These are phyloP conservation scores for Diaphora mendica DNA, from an alignment of 2,888 invertebrate genomes.

Conservation along the genomic window DNA sequence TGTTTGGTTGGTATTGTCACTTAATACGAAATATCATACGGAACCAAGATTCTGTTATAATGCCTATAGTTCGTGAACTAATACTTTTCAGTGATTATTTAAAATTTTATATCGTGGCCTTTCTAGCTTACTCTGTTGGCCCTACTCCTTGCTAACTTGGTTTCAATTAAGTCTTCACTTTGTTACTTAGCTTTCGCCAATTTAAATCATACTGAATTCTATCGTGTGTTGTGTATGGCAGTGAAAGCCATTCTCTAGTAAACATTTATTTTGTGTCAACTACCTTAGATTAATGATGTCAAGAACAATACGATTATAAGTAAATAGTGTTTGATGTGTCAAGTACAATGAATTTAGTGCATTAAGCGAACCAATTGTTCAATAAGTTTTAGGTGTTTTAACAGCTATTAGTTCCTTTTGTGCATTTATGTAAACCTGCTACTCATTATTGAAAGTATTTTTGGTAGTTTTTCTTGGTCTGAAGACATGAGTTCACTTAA, in stretches of 20 bases:
- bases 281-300: slow-evolving; percentile 4
- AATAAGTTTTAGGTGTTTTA: slow-evolving; percentile 50
- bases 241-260: not conserved
- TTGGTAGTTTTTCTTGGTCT: too few relatives aligned
- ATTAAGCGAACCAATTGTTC: slow-evolving; percentile 63
- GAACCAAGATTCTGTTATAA: not conserved
- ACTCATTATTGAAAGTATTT: slow-evolving; percentile 32
- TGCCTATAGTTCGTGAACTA: too few relatives aligned
- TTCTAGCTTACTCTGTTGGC: not conserved
- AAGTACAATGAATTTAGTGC: slow-evolving; percentile 71
- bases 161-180: not conserved
- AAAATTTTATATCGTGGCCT: not conserved
- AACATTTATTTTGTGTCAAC: slow-evolving; percentile 3
- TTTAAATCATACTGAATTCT: not conserved
- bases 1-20: not conserved
- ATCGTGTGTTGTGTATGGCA: not conserved
- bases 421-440: slow-evolving; percentile 69
- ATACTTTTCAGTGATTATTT: too few relatives aligned
- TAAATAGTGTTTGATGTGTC: slow-evolving; percentile 43
- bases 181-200: not conserved
- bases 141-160: not conserved
- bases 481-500: too few relatives aligned
- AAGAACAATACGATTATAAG: slow-evolving; percentile 20
- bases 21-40: not conserved
- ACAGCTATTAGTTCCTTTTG: slow-evolving; percentile 67